Base-by-base conservation (phyloP, 2,888 invertebrate genomes). In the Aromia moschata region DNA sequence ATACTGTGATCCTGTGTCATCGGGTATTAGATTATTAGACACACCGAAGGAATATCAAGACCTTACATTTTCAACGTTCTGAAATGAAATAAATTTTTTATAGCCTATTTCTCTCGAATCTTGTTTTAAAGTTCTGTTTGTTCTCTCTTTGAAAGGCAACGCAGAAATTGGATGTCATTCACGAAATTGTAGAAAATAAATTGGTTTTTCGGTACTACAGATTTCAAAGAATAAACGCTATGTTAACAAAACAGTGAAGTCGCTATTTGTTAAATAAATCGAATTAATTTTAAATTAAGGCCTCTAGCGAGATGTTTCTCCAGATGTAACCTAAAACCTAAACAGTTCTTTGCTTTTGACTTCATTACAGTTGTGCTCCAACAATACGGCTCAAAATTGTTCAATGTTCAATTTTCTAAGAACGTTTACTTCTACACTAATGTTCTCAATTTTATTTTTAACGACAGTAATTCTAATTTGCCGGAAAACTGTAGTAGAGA, bases 91-190 rank as follows among this genome's bases (percentile, higher is more conserved):
- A 33, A n/a, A n/a, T n/a, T n/a, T 31, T 18, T 45, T 47, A 25
- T 25, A 25, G 33, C 18, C 47, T 45, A 3, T 14, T 16, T 14
- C 17, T 2, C 20, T 12, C 47, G 18, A 25, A 47, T 47, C 47
- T 47, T 47, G 47, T 47, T 47, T 47, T 36, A 46, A 45, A 47
- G 47, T 47, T 47, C 33, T 47, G 47, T 47, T 47, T 47, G 47
- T 47, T 47, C 37, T 47, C 11, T 17, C 4, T 20, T 11, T 36
- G 37, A 47, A 47, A 47, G 10, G 47, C 47, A 47, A 18, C 47
- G 14, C 18, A 17, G 20, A 47, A 47, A 47, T 47, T 47, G 47
- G 47, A 47, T 47, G 47, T 47, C 47, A 47, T 47, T 47, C 47
- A 47, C 17, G 18, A 36, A 47, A 47, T 47, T 47, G 17, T 47